phyloP scores from a whole-genome alignment of 1,140 invertebrate genomes.

The Eciton burchellii region DNA sequence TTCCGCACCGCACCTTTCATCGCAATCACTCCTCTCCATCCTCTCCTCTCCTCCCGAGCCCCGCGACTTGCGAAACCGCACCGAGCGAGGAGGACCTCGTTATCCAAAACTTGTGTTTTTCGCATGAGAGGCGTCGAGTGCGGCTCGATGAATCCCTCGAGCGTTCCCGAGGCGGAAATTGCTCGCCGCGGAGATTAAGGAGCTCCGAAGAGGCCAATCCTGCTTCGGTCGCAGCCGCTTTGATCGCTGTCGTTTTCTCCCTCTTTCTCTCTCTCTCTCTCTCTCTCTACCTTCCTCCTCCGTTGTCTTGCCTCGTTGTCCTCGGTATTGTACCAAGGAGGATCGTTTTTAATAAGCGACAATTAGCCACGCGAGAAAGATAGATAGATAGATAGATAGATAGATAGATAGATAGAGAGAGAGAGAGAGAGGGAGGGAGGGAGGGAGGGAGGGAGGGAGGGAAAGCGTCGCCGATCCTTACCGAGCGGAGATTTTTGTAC shows the following conservation, averaged over 20 bases:
- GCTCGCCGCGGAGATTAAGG: conserved; percentile 53
- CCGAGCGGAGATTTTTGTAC: conserved; percentile 52
- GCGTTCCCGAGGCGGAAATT: conserved; percentile 51
- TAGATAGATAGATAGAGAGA: too few relatives aligned
- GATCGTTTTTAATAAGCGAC: conserved; percentile 84
- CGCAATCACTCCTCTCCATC: too few relatives aligned
- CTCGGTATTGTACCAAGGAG: conserved; percentile 55
- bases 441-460: too few relatives aligned
- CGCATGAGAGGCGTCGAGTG: conserved; percentile 37
- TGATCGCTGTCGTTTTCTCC: conserved; percentile 25
- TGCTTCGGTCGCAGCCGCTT: conserved; percentile 42
- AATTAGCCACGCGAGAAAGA: conserved; percentile 77
- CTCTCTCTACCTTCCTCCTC: not conserved
- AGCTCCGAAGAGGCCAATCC: conserved; percentile 5
- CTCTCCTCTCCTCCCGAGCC: not conserved
- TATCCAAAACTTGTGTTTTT: conserved; percentile 46
- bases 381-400: too few relatives aligned
- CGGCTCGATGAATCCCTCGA: conserved; percentile 30
- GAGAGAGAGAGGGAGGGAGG: too few relatives aligned
- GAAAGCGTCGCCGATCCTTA: not conserved
- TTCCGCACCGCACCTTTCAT: too few relatives aligned
- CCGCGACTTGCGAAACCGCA: not conserved
- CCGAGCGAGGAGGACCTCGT: not conserved
- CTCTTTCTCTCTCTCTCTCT: not conserved
- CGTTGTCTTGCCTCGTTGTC: not conserved